phyloP scores from a whole-genome alignment of 2,113 vertebrate genomes.

The Corythaeola cristata region DNA sequence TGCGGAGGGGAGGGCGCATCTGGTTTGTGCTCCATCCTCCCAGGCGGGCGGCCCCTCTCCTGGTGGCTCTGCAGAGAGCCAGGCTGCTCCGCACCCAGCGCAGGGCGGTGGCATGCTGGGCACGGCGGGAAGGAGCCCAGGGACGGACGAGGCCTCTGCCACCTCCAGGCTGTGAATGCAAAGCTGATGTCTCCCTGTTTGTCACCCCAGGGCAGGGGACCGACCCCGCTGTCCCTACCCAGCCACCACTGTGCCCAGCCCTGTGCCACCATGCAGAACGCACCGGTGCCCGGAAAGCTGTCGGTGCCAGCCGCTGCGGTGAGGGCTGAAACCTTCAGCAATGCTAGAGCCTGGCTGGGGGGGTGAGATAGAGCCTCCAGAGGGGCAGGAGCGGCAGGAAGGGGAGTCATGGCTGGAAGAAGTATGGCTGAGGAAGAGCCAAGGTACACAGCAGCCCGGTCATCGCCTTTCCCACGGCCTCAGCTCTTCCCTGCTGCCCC shows the following conservation, averaged over 20 bases:
- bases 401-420: background rate
- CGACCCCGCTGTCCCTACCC: background rate
- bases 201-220: background rate
- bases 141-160: background rate
- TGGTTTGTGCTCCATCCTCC: background rate
- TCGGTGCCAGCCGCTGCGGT: fast-evolving
- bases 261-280: background rate
- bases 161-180: background rate
- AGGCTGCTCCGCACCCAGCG: background rate
- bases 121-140: background rate
- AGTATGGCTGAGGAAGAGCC: background rate
- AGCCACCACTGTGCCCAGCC: background rate
- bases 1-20: background rate
- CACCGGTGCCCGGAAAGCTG: fast-evolving
- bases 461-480: background rate
- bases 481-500: background rate
- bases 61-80: background rate
- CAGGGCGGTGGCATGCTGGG: background rate
- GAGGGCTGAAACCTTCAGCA: background rate
- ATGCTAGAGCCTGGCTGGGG: background rate
- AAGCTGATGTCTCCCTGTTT: background rate
- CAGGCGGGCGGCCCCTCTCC: background rate
- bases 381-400: background rate
- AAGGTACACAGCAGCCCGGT: background rate
- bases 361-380: background rate